Percentiles rank a stretch among this genome's conserved stretches.
phyloP scores from a whole-genome alignment of 1,140 invertebrate species.

The Cheumatopsyche charites region DNA sequence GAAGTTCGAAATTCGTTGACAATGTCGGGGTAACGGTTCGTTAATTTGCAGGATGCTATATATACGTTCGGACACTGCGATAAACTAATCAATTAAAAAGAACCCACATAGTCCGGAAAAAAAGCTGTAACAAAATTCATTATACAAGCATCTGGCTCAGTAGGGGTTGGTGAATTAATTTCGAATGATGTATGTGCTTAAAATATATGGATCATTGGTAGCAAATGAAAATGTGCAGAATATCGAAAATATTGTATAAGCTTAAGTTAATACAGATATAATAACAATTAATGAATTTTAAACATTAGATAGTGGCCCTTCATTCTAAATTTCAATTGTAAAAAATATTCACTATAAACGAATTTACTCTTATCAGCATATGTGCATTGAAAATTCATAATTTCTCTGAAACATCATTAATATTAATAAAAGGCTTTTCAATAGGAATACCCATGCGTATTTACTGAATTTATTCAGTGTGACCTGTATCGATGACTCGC shows the following conservation, averaged over 20 bases:
- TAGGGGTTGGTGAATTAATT: slow-evolving; percentile 18
- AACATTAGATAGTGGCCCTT: too few relatives aligned
- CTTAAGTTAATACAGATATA: neutral
- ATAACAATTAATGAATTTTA: too few relatives aligned
- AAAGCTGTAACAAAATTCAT: slow-evolving; percentile 36
- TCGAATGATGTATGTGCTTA: neutral
- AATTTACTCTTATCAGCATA: too few relatives aligned
- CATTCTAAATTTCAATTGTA: too few relatives aligned
- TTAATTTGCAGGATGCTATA: slow-evolving; percentile 42
- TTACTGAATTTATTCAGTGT: neutral
- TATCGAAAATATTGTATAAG: neutral
- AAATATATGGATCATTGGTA: neutral
- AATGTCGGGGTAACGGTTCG: neutral
- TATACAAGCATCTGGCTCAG: slow-evolving; percentile 33
- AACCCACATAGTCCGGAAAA: slow-evolving; percentile 11
- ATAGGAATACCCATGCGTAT: neutral
- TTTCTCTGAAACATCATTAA: neutral
- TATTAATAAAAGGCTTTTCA: neutral
- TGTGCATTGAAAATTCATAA: too few relatives aligned
- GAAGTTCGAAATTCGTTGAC: neutral
- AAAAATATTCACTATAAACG: too few relatives aligned
- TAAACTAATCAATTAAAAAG: slow-evolving; percentile 49
- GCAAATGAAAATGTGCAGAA: neutral
- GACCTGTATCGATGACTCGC: neutral
- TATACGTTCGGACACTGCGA: slow-evolving; percentile 43